Conservation (phyloP, 2,888 invertebrate genomes). For the Smittia aterrima region DNA sequence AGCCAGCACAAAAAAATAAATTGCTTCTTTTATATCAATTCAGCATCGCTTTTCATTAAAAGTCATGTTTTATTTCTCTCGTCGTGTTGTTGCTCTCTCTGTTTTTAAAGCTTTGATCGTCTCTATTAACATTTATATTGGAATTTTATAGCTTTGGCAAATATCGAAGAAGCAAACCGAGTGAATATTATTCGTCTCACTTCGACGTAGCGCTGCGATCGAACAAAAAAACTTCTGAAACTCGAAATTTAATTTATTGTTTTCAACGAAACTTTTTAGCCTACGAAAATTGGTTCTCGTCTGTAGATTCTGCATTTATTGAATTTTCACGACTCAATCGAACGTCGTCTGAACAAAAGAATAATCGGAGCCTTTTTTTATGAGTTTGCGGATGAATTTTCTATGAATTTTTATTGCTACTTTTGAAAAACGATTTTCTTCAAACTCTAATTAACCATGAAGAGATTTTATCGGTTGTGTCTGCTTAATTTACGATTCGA, state of each 20-base stretch:
- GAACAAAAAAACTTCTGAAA: not conserved
- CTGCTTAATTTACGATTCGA: not conserved
- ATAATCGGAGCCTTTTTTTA: not conserved
- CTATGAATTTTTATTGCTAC: not conserved
- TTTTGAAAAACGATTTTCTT: not conserved
- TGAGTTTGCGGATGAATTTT: not conserved
- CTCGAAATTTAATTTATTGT: conserved; percentile 16
- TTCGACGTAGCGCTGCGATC: not conserved
- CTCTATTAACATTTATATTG: conserved; percentile 40
- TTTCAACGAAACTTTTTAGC: not conserved
- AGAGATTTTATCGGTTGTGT: not conserved
- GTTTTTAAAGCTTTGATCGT: conserved; percentile 1
- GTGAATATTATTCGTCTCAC: not conserved
- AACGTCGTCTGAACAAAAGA: not conserved
- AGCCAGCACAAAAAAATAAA: conserved; percentile 19
- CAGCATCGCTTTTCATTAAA: conserved; percentile 36
- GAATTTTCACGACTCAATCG: not conserved
- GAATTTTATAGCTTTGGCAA: conserved; percentile 40
- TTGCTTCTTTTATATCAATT: conserved; percentile 29
- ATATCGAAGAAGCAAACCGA: not conserved
- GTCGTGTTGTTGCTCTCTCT: not conserved
- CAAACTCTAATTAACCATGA: not conserved
- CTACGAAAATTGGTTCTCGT: not conserved
- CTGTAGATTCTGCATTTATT: not conserved
- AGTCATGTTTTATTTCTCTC: conserved; percentile 33